Base-by-base conservation (phyloP, 30 jellyfish, hydroid and myxozoan genomes). In the Rhopilema esculentum region DNA sequence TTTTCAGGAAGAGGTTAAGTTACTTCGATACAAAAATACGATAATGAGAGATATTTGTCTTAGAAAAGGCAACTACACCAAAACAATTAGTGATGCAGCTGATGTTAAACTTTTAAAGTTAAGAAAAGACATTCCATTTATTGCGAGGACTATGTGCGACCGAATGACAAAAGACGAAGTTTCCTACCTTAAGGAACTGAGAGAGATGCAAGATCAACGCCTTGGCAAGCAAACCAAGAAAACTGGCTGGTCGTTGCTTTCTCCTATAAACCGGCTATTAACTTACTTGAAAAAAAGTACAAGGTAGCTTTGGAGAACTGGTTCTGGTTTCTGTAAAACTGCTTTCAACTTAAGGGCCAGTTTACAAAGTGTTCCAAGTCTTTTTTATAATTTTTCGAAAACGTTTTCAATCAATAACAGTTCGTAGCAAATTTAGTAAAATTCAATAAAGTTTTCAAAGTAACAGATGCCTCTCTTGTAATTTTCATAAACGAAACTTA, bases 141-240 rank as follows among this genome's bases (percentile, higher is more conserved):
- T 80, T 50, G 97, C 97, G 64, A 32, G 96, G 30, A 72, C 91
- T 20, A 88, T 93, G 97, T 93, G 98, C 70, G 93, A 93, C 27
- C 27, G 97, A 21, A 93, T 93, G 98, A 87, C 91, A 16, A 24
- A 97, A 74, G 98, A 93, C 49, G 98, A 93, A 88, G 91, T 93
- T 17, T 82, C 83, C 28, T 93, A 93, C 63, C 75, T 93, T 63
- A 93, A 93, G 70, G 97, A 81, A 29, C 91, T 93, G 76, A 30
- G 98, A 26, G 87, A 81, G 61, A 63, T 71, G 0, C 96, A 88
- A 70, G 91, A 88, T 25, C 75, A 72, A 53, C 48, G 95, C 18
- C 66, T n/a, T 4, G 66, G 65, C 1, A 25, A 48, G 25, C 51
- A 51, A 26, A 32, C 15, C 12, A 32, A 50, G 18, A n/a, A 19